Evolutionary conservation across 2,797 vertebrate species (phyloP), one percentile per base, ranked within the genome.

Genomic region (Antrozous pallidus): DNA sequence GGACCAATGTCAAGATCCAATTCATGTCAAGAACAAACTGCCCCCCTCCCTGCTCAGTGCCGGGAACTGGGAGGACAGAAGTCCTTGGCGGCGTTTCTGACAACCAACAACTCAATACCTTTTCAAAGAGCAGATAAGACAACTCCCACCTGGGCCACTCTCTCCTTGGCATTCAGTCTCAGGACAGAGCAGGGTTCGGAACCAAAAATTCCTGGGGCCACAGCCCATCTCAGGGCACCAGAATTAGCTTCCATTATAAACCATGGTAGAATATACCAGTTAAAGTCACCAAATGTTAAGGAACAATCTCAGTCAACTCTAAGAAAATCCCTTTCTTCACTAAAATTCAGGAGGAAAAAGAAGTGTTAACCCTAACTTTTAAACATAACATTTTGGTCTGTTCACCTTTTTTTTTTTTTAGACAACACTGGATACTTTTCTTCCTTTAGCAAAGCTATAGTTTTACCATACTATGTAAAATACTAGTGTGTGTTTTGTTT

Each of bases 321-420:
- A 91, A 94, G 42, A 89, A 86, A 93, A 86, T 1, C 47, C 28
- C 42, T 69, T 31, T 63, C 47, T 94, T 63, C 24, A 82, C n/a
- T 77, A 84, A 89, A 88, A 81, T 56, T 67, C n/a, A 79, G 31
- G n/a, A 6, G 18, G 47, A 4, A 28, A 84, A 94, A 36, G 65
- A 86, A 63, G 89, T 7, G 8, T 78, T 11, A 45, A 49, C 36
- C 8, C 17, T 31, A 58, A 70, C 17, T 56, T 49, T 78, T 42
- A 73, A 78, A 80, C 28, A 17, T 38, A 90, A 89, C 8, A 40
- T 24, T 61, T 85, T 54, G 84, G 5, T 80, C 33, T 70, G 18
- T 7, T 81, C 38, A 47, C 18, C 3, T 74, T 42, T 67, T 40
- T 20, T 74, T 33, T 22, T 28, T 33, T 18, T 74, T 40, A 6